These are phyloP conservation scores for Ichneumon xanthorius DNA, from an alignment of 2,888 invertebrate genomes.

Conservation along the genomic window DNA sequence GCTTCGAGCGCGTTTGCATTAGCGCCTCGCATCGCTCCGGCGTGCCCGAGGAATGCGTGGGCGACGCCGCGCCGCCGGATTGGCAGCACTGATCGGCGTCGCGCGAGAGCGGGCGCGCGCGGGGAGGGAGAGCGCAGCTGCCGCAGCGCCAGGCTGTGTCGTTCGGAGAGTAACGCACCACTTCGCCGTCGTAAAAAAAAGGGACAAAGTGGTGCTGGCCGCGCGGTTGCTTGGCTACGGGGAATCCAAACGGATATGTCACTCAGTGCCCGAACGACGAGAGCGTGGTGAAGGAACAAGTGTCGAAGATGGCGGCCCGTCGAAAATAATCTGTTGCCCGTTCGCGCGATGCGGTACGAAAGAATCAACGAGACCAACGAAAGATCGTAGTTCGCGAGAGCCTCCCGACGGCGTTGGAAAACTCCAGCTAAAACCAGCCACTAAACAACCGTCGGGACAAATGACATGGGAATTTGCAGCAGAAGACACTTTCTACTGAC, in stretches of 20 bases:
- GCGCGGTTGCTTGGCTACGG: conserved; percentile 60
- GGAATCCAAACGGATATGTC: conserved; percentile 67
- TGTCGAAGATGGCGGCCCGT: conserved; percentile 71
- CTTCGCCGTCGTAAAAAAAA: not conserved
- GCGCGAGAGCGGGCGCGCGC: not conserved
- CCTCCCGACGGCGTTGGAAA: conserved; percentile 4
- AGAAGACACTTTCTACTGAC: conserved; percentile 85
- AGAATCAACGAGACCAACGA: not conserved
- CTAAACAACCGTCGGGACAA: conserved; percentile 62
- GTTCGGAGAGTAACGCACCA: not conserved
- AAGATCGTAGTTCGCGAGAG: not conserved
- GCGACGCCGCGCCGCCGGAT: not conserved
- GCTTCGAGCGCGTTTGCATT: not conserved
- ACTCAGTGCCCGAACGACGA: conserved; percentile 62
- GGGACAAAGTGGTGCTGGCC: conserved; percentile 27
- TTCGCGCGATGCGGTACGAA: conserved; percentile 54
- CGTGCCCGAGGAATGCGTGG: conserved; percentile 9
- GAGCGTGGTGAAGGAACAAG: conserved; percentile 65
- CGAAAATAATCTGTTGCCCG: conserved; percentile 49
- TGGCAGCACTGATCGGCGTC: conserved; percentile 6
- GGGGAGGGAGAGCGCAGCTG: not conserved
- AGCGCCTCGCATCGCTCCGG: not conserved
- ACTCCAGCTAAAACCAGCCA: conserved; percentile 3
- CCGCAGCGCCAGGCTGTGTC: conserved; percentile 28
- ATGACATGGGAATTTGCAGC: conserved; percentile 85